Percentiles rank a stretch among this genome's conserved stretches.
Evolutionary conservation across 1,140 invertebrate species (phyloP).

Genomic region (Pectinophora gossypiella): DNA sequence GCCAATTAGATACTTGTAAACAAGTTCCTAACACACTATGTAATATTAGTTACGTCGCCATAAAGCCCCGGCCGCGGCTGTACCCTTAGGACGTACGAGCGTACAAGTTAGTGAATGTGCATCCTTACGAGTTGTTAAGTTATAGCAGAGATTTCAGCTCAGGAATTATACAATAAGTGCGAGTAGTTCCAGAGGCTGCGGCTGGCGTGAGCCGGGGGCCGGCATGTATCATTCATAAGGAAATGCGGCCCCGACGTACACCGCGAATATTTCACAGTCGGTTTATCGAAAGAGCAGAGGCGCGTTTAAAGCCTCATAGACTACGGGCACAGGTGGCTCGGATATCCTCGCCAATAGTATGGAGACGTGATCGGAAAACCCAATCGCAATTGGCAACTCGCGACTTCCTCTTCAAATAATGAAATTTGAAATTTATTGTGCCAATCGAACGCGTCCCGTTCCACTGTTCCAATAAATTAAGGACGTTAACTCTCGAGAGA

Average conservation of each 20-base stretch:
- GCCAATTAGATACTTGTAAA: neutral
- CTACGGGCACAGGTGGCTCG: conserved; percentile 67
- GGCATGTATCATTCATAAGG: conserved; percentile 72
- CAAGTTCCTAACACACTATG: neutral
- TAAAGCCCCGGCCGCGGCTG: neutral
- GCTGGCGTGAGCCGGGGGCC: conserved; percentile 20
- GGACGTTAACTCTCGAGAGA: conserved; percentile 27
- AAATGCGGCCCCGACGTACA: conserved; percentile 57
- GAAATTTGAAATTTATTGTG: conserved; percentile 72
- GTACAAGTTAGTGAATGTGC: neutral
- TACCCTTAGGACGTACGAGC: neutral
- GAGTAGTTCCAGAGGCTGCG: conserved; percentile 25
- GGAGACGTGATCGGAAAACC: conserved; percentile 70
- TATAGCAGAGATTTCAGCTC: conserved; percentile 21
- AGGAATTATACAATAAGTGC: conserved; percentile 48
- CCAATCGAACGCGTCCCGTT: conserved; percentile 52
- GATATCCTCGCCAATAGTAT: conserved; percentile 71
- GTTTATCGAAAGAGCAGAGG: conserved; percentile 64
- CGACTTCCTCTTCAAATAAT: conserved; percentile 72
- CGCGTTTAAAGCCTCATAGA: conserved; percentile 71
- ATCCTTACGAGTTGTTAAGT: conserved; percentile 5
- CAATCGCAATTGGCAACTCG: conserved; percentile 63
- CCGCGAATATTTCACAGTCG: conserved; percentile 69
- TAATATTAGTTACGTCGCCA: neutral
- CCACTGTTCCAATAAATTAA: conserved; percentile 52